Evolutionary conservation across 2,113 vertebrate species (phyloP).

Genomic region (Chloroceryle aenea): DNA sequence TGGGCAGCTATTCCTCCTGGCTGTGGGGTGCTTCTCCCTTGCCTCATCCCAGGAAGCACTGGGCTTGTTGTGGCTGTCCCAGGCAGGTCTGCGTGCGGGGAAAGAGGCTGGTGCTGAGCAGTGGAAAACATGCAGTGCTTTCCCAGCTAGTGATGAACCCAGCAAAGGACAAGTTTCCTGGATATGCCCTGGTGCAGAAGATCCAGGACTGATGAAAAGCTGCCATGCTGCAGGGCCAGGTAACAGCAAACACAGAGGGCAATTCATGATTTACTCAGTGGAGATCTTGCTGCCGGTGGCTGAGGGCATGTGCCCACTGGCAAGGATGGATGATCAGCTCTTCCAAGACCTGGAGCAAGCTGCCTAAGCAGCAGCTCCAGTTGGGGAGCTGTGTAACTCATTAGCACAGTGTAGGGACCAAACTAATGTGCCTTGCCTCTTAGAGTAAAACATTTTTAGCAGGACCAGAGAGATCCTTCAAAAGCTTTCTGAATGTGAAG

Average conservation of each 20-base stretch:
- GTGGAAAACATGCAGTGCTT: background rate
- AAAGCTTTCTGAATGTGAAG: background rate
- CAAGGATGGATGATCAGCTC: background rate
- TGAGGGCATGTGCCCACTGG: fast-evolving
- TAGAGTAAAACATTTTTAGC: background rate
- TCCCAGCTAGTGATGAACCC: background rate
- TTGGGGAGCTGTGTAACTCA: background rate
- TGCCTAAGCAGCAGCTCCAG: background rate
- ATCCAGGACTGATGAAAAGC: background rate
- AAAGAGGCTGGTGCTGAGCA: background rate
- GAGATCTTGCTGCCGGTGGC: background rate
- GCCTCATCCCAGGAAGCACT: background rate
- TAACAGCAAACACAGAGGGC: background rate
- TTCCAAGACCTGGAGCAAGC: fast-evolving
- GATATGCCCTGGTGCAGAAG: background rate
- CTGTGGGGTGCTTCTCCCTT: background rate
- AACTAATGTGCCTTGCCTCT: background rate
- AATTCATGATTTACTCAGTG: background rate
- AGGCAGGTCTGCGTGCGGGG: fast-evolving
- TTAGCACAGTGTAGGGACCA: fast-evolving
- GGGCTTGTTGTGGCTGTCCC: background rate
- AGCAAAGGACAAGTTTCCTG: background rate
- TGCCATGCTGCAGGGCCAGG: background rate
- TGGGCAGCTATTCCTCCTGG: background rate
- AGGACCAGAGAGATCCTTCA: background rate